Conservation (phyloP, 2,888 invertebrate genomes). For the Neoascia interrupta region DNA sequence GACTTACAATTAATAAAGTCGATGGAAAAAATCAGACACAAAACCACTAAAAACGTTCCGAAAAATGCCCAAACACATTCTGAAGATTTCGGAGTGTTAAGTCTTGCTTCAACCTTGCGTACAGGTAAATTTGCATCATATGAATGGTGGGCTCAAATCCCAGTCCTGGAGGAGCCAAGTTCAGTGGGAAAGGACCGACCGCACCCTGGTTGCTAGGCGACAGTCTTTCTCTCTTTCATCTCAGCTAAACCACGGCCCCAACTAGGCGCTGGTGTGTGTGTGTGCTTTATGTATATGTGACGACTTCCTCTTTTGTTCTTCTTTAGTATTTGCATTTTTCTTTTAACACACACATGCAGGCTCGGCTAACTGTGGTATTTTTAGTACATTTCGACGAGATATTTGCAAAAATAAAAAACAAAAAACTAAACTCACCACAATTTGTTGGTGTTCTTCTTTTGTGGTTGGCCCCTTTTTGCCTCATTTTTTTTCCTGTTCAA, state of each 20-base stretch:
- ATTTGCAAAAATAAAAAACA: conserved; percentile 1
- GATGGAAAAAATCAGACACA: no score
- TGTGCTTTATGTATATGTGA: no score
- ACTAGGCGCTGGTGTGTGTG: no score
- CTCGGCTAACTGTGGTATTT: neutral
- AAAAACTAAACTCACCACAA: conserved; percentile 46
- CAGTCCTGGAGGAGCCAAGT: conserved; percentile 51
- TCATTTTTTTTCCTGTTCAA: conserved; percentile 43
- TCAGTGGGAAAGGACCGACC: conserved; percentile 63
- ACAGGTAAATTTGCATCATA: no score
- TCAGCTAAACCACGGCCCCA: no score
- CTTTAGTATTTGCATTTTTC: conserved; percentile 48
- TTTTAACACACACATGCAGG: no score
- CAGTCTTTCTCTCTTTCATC: conserved; percentile 49
- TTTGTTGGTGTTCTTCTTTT: conserved; percentile 36
- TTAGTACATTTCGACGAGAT: conserved; percentile 29
- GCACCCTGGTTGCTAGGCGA: conserved; percentile 70
- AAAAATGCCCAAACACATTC: no score
- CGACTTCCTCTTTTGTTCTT: conserved; percentile 25
- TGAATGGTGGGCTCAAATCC: no score
- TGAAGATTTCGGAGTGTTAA: no score
- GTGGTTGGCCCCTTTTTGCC: conserved; percentile 52
- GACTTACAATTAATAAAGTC: no score
- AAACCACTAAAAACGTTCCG: no score
- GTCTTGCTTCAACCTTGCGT: no score